These are phyloP conservation scores for Zosterops hypoxanthus DNA, from an alignment of 2,113 vertebrate species.

Conservation along the genomic window DNA sequence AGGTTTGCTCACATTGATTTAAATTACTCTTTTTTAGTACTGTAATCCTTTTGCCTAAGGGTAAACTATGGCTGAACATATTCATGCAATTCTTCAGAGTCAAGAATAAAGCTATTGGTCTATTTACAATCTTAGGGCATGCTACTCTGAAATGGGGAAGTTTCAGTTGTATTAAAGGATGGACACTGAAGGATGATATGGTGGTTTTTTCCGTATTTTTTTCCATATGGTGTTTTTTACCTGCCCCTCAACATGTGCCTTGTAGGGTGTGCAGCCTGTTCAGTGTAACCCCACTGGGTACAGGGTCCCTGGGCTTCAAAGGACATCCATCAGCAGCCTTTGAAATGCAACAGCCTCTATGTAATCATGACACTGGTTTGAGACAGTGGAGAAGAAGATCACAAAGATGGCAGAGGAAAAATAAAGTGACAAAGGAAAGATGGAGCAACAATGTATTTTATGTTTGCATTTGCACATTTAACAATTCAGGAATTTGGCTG, in stretches of 20 bases:
- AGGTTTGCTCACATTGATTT: not conserved
- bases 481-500: not conserved
- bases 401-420: not conserved
- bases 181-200: not conserved
- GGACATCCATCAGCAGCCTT: not conserved
- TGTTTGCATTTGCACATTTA: not conserved
- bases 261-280: not conserved
- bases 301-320: not conserved
- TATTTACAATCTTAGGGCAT: not conserved
- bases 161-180: not conserved
- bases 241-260: rapidly evolving
- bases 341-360: rapidly evolving
- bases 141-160: not conserved
- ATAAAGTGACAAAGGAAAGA: not conserved
- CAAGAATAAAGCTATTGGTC: not conserved
- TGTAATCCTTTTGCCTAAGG: not conserved
- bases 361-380: not conserved
- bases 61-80: not conserved
- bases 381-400: not conserved
- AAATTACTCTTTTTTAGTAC: not conserved
- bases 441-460: not conserved
- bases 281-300: rapidly evolving
- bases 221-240: not conserved
- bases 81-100: not conserved
- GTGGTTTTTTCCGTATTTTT: not conserved